Evolutionary conservation across 2,888 invertebrate genomes (phyloP).

Genomic region (Diarsia rubi): DNA sequence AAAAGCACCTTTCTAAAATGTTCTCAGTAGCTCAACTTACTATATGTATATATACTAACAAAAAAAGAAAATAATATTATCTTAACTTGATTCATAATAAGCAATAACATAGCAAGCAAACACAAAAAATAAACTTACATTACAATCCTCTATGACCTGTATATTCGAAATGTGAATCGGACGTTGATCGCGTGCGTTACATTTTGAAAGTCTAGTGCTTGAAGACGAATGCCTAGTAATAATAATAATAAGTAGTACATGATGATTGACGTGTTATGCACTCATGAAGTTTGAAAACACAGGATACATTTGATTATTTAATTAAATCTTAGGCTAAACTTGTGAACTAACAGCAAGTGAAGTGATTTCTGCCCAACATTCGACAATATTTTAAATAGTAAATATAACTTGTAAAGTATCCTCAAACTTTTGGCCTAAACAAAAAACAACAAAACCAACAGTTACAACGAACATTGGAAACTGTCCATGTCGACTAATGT

Average conservation of each 20-base stretch:
- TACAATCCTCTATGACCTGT: constrained; percentile 62
- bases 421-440: constrained; percentile 63
- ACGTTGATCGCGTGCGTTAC: constrained; percentile 65
- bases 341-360: not conserved
- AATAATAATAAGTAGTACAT: constrained; percentile 53
- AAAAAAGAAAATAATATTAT: not conserved
- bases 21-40: not conserved
- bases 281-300: constrained; percentile 1
- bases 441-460: constrained; percentile 16
- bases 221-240: constrained; percentile 46
- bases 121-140: constrained; percentile 31
- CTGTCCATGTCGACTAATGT: not conserved
- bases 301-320: not conserved
- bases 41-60: not conserved
- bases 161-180: constrained; percentile 67
- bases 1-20: constrained; percentile 3
- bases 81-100: not conserved
- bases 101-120: constrained; percentile 29
- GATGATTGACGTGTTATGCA: constrained; percentile 33
- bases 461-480: not conserved
- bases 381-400: constrained; percentile 29
- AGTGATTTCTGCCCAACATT: constrained; percentile 17
- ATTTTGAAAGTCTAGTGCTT: constrained; percentile 67
- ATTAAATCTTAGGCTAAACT: not conserved
- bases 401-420: constrained; percentile 67